Evolutionary conservation across 2,113 vertebrate genomes (phyloP), one percentile per base, ranked within the genome.

Genomic region (Nestor notabilis): DNA sequence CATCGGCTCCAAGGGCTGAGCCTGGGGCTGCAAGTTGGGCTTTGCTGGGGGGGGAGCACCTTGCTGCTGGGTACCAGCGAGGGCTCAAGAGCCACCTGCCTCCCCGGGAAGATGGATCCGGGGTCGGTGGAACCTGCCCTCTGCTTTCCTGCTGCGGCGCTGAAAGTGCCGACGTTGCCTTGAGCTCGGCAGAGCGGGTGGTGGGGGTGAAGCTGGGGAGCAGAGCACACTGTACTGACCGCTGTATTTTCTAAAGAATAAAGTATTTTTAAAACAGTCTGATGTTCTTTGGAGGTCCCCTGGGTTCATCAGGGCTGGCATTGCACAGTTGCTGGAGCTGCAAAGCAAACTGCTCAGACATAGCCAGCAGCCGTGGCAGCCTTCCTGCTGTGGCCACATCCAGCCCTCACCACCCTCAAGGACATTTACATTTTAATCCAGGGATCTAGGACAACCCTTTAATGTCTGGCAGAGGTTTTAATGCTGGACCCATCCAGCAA

Each of bases 171-270:
- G 44, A 29, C 2, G 11, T 70, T 80, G 92, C 94, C 85, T 90
- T 70, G 64, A 29, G 89, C 60, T 55, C 2, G 1, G 70, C 1
- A 0, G 74, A 82, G 71, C 27, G 27, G 49, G 61, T 6, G 2
- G 20, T 7, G 61, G 41, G 79, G 23, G 50, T 53, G 79, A 77
- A 83, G 71, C 52, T 80, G 79, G 52, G 83, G 79, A 95, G 74
- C 93, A 88, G 95, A 91, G 94, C 95, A 95, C 94, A 83, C 96
- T 97, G 89, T 96, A 97, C 93, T 94, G 93, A 97, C 95, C 35
- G 94, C 96, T 97, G 95, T 97, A 97, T 97, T 97, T 97, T 97
- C 96, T 97, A 97, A 97, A 87, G 96, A 97, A 96, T 97, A 97
- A 97, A 97, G 81, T 97, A 97, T 97, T 97, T 97, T 97, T 97